Base-by-base conservation (phyloP, 30 jellyfish, hydroid and myxozoan species). In the Hydractinia symbiolongicarpus region DNA sequence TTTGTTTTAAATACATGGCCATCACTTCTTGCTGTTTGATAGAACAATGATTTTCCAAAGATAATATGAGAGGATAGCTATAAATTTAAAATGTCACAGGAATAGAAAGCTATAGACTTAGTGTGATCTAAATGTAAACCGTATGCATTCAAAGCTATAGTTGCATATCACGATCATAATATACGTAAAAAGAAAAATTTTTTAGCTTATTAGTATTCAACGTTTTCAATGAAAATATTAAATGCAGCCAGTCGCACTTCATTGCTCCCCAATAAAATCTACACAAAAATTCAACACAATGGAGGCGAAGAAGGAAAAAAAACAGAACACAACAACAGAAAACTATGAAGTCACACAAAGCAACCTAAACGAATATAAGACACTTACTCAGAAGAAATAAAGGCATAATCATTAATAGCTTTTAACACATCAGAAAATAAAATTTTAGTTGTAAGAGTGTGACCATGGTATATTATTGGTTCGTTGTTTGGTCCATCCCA, bases 401-500 rank as follows among this genome's bases (percentile, higher is more conserved):
- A 92, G 57, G 98, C 98, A 80, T 82, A 90, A 7, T 86, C 95
- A 17, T 74, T 82, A 49, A 92, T 92, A 5, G 95, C 89, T 14
- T 81, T 76, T 55, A 92, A 51, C 10, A 82, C 87, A 72, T 92
- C 98, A 53, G 52, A 44, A 55, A 92, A 87, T 51, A 54, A 74
- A 11, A 92, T 79, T 57, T 84, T 87, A 64, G 93, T 72, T 30
- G 96, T 83, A 11, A 82, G 73, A 4, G 96, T 82, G 64, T 88
- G 72, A 10, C 95, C 95, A 67, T 86, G 98, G 81, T 86, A 86
- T 7, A 92, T 86, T 60, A 86, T 81, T 53, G 98, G 98, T 72
- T 92, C 96, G 6, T 83, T 58, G 75, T 86, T 83, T 50, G 95
- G 89, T 13, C 98, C 98, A 84, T 92, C 98, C 95, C 96, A 92